Conservation (phyloP, 2,797 vertebrate species). For the Falco peregrinus region DNA sequence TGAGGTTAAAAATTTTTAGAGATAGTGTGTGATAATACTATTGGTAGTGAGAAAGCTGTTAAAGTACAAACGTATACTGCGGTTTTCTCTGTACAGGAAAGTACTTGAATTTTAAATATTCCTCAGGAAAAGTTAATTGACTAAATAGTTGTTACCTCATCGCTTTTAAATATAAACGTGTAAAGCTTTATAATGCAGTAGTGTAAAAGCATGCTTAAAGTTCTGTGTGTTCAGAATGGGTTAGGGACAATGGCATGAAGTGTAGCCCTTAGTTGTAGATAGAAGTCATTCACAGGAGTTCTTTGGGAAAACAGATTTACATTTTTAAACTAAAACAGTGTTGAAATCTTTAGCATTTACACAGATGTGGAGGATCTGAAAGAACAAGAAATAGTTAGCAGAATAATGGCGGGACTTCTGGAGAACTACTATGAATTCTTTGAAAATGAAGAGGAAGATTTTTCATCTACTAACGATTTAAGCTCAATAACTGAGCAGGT, state of each 20-base stretch:
- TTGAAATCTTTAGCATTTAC: slow-evolving; percentile 84
- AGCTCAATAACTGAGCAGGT: slow-evolving; percentile 97
- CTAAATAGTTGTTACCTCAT: neutral
- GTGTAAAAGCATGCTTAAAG: neutral
- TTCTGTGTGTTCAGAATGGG: neutral
- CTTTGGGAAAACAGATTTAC: neutral
- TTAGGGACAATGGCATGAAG: neutral
- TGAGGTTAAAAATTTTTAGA: neutral
- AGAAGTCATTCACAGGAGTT: neutral
- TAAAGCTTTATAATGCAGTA: neutral
- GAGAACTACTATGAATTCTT: slow-evolving; percentile 96
- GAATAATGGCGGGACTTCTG: slow-evolving; percentile 91
- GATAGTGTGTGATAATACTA: neutral
- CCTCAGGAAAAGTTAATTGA: neutral
- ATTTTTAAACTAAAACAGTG: slow-evolving; percentile 3
- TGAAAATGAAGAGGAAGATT: slow-evolving; percentile 94
- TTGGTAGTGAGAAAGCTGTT: neutral
- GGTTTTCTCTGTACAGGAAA: neutral
- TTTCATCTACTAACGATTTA: slow-evolving; percentile 94
- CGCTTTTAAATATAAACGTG: neutral
- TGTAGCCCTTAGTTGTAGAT: neutral
- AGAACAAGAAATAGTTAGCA: slow-evolving; percentile 93
- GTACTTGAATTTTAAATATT: neutral
- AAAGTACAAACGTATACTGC: neutral
- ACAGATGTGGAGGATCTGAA: slow-evolving; percentile 91